Percentiles rank a stretch among this genome's conserved stretches.
Evolutionary conservation across 1,140 invertebrate genomes (phyloP).

Genomic region (Caenorhabditis elegans): WBcel235 BX284602.5:8163001-8163500

Average conservation of each 20-base stretch:
- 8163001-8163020: background rate
- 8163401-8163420: background rate
- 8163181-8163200: background rate
- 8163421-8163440: background rate
- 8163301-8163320: no score
- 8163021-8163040: background rate
- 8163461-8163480: background rate
- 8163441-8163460: background rate
- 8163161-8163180: background rate
- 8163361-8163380: background rate
- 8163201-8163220: background rate
- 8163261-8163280: background rate
- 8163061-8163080: background rate
- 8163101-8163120: background rate
- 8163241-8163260: background rate
- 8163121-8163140: background rate
- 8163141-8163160: background rate
- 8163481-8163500: background rate
- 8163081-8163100: background rate
- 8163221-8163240: background rate
- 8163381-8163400: constrained; percentile 27
- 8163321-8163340: constrained; percentile 31
- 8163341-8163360: background rate
- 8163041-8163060: background rate
- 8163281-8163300: background rate